These are phyloP conservation scores for Tachyglossus aculeatus DNA, from an alignment of 2,797 vertebrate genomes.

Conservation along the genomic window DNA sequence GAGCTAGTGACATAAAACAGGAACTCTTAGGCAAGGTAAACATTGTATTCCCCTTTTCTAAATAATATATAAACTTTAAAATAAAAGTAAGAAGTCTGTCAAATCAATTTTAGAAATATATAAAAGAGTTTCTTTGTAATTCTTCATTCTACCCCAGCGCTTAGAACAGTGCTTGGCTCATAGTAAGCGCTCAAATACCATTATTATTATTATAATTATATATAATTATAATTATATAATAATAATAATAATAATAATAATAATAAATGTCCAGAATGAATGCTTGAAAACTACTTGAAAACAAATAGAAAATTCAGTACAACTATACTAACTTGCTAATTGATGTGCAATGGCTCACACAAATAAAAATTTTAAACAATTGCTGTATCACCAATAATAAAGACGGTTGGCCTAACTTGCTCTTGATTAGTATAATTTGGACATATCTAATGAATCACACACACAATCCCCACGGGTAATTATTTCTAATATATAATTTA, in stretches of 20 bases:
- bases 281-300: too few relatives aligned
- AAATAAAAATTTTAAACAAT: constrained; percentile 11
- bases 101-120: background rate
- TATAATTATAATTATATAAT: too few relatives aligned
- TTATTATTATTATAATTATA: too few relatives aligned
- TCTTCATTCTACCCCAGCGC: background rate
- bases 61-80: background rate
- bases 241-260: too few relatives aligned
- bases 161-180: background rate
- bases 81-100: background rate
- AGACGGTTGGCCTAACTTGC: background rate
- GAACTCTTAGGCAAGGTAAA: background rate
- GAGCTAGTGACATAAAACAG: background rate
- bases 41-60: background rate
- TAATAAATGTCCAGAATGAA: too few relatives aligned
- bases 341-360: background rate
- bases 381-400: background rate
- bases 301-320: too few relatives aligned
- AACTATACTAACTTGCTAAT: background rate
- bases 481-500: background rate
- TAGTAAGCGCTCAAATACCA: too few relatives aligned
- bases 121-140: background rate
- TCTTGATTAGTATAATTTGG: background rate
- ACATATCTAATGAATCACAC: background rate
- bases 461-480: background rate